Evolutionary conservation across 2,797 vertebrate species (phyloP).

Genomic region (Gallinago solitaria): DNA sequence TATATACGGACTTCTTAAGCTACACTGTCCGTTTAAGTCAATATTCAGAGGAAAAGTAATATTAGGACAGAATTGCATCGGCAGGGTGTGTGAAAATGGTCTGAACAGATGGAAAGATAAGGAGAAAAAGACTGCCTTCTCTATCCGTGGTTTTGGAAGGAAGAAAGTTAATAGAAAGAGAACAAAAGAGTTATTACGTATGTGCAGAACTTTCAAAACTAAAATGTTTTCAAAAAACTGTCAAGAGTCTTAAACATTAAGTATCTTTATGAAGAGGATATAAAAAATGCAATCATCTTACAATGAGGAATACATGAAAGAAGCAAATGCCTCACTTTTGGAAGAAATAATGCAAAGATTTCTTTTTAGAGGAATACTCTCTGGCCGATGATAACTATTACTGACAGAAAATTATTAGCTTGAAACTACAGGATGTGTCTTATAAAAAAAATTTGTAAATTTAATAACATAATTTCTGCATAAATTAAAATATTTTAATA

Average conservation of each 20-base stretch:
- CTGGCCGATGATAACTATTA: conserved; percentile 24
- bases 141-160: not conserved
- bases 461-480: conserved; percentile 71
- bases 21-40: conserved; percentile 35
- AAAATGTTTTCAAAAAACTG: conserved; percentile 27
- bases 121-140: not conserved
- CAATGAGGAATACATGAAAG: conserved; percentile 18
- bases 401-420: conserved; percentile 68
- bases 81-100: not conserved
- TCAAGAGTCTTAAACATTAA: conserved; percentile 14
- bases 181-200: not conserved
- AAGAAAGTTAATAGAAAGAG: not conserved
- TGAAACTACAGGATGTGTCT: conserved; percentile 67
- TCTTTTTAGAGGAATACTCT: conserved; percentile 34
- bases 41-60: conserved; percentile 38
- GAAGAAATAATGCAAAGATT: conserved; percentile 33
- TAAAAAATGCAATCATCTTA: conserved; percentile 18
- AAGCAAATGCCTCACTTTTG: not conserved
- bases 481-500: conserved; percentile 77
- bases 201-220: not conserved
- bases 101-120: conserved; percentile 16
- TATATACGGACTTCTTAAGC: conserved; percentile 45
- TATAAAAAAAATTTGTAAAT: conserved; percentile 64
- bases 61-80: not conserved
- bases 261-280: not conserved